These are phyloP conservation scores for Zapus hudsonius DNA, from an alignment of 2,113 vertebrate genomes.

Conservation along the genomic window DNA sequence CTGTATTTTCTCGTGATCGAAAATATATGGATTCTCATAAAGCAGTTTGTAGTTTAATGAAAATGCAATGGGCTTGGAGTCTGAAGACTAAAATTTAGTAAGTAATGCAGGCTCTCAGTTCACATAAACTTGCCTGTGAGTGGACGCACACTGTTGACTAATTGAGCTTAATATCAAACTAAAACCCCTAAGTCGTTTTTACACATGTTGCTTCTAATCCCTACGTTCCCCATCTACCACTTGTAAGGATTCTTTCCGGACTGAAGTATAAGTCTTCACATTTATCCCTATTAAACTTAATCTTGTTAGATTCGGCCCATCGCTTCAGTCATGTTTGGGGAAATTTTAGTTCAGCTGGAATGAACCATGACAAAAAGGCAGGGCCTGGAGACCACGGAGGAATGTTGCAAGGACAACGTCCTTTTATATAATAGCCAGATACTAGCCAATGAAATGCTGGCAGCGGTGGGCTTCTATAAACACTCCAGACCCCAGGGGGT, in stretches of 20 bases:
- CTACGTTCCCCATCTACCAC: conserved; percentile 69
- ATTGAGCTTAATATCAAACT: conserved; percentile 78
- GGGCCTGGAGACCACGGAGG: conserved; percentile 44
- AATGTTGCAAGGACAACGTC: conserved; percentile 39
- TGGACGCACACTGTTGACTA: conserved; percentile 62
- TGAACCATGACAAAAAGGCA: conserved; percentile 77
- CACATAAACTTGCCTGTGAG: conserved; percentile 57
- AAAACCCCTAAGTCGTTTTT: conserved; percentile 73
- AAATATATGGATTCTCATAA: conserved; percentile 47
- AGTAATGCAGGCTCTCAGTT: conserved; percentile 34
- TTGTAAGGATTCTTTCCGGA: conserved; percentile 71
- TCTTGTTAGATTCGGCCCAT: conserved; percentile 81
- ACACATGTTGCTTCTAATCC: conserved; percentile 78
- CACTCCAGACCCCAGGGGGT: background rate
- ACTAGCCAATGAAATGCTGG: background rate
- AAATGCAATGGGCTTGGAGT: background rate
- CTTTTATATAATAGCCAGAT: background rate
- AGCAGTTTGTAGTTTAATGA: conserved; percentile 28
- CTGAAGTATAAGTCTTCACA: conserved; percentile 78
- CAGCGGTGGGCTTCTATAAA: conserved; percentile 7
- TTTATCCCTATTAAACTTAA: conserved; percentile 81
- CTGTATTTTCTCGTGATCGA: conserved; percentile 32
- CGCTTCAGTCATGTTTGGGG: conserved; percentile 67
- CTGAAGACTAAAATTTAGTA: conserved; percentile 33
- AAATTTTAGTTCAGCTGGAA: conserved; percentile 73